Conservation (phyloP, 1,140 invertebrate species). For the Calosoma granatense region DNA sequence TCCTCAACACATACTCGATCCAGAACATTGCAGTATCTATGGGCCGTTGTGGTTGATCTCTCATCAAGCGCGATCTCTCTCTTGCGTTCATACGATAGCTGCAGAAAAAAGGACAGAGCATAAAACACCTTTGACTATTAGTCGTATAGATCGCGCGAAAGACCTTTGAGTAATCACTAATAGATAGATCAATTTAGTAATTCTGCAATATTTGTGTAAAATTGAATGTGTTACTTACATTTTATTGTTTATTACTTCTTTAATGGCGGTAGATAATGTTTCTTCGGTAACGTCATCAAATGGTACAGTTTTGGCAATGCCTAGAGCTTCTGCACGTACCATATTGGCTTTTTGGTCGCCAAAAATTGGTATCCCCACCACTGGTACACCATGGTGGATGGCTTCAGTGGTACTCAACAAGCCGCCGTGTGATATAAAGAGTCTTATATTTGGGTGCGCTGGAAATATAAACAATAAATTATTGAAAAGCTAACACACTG, state of each 20-base stretch:
- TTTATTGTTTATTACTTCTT: slow-evolving; percentile 14
- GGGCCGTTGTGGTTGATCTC: slow-evolving; percentile 17
- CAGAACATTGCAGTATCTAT: slow-evolving; percentile 27
- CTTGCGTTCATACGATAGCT: slow-evolving; percentile 10
- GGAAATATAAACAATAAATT: slow-evolving; percentile 9
- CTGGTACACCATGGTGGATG: slow-evolving; percentile 39
- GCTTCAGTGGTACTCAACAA: slow-evolving; percentile 33
- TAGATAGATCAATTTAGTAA: too few species aligned
- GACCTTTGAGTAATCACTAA: too few species aligned
- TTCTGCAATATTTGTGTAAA: too few species aligned
- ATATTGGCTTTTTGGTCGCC: slow-evolving; percentile 29
- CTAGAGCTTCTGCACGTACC: slow-evolving; percentile 21
- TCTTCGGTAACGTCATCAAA: slow-evolving; percentile 14
- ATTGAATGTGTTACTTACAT: too few species aligned
- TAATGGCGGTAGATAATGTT: slow-evolving; percentile 9
- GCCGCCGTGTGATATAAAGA: slow-evolving; percentile 25
- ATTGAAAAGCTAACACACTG: not conserved
- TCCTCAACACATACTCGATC: slow-evolving; percentile 26
- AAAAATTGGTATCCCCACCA: slow-evolving; percentile 35
- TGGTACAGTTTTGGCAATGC: slow-evolving; percentile 13
- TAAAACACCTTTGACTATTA: too few species aligned
- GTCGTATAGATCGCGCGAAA: too few species aligned
- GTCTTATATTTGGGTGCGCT: slow-evolving; percentile 24
- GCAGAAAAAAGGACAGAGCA: too few species aligned
- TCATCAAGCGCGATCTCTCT: slow-evolving; percentile 19